phyloP scores from a whole-genome alignment of 2,113 vertebrate species.

The Galbula dea region DNA sequence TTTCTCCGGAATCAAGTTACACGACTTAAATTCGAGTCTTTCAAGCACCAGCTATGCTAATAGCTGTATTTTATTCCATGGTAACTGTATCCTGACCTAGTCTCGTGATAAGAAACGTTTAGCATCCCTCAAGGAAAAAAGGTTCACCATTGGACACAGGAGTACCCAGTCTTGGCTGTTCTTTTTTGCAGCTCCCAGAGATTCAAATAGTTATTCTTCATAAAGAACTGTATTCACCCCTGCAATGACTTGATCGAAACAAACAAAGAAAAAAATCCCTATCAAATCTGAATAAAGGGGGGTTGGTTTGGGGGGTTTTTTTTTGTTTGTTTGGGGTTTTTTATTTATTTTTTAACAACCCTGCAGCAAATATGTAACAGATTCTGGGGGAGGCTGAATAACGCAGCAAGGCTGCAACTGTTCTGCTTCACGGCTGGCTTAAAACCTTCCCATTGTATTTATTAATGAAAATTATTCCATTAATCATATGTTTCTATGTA shows the following conservation, averaged over 20 bases:
- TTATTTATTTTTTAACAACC: background rate
- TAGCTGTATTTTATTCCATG: background rate
- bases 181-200: background rate
- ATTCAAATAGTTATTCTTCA: background rate
- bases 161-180: background rate
- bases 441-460: background rate
- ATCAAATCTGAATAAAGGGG: background rate
- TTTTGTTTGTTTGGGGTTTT: no score
- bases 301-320: no score
- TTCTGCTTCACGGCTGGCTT: background rate
- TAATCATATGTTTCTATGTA: background rate
- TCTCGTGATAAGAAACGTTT: background rate
- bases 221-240: background rate
- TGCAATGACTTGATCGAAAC: background rate
- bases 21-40: background rate
- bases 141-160: background rate
- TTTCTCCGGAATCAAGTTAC: conserved; percentile 9
- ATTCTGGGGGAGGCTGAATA: background rate
- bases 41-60: background rate
- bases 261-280: background rate
- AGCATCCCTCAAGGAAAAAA: conserved; percentile 3
- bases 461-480: background rate
- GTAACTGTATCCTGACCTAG: conserved; percentile 16
- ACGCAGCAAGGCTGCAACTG: background rate
- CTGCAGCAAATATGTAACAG: background rate